Evolutionary conservation across 2,888 invertebrate species (phyloP).

Genomic region (Lithophane semibrunnea): DNA sequence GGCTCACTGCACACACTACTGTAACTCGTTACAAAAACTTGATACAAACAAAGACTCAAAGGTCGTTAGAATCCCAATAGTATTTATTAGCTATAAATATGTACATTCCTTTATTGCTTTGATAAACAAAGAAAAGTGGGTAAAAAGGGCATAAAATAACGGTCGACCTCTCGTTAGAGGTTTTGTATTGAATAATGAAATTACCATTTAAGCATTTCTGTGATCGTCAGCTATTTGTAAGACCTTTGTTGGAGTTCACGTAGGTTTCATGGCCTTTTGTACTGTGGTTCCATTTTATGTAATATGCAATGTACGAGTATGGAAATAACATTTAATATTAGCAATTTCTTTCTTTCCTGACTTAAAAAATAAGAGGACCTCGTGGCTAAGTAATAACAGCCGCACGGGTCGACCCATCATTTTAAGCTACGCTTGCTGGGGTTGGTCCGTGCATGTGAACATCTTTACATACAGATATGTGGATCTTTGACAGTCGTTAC

Average conservation of each 20-base stretch:
- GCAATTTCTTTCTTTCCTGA: neutral
- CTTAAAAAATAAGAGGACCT: neutral
- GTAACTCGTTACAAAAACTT: no score
- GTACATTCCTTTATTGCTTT: conserved; percentile 22
- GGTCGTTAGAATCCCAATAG: neutral
- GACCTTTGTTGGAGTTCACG: neutral
- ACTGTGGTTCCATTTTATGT: no score
- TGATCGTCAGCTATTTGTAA: conserved; percentile 8
- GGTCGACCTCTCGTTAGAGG: conserved; percentile 9
- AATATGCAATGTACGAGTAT: neutral
- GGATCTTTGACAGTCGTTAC: no score
- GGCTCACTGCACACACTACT: no score
- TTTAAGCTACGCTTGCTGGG: no score
- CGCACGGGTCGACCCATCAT: no score
- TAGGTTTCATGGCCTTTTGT: neutral
- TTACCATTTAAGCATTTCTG: conserved; percentile 3
- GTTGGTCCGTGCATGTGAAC: no score
- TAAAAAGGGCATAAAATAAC: neutral
- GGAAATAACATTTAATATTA: neutral
- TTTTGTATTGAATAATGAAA: conserved; percentile 25
- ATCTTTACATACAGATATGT: no score
- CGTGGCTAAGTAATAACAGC: no score
- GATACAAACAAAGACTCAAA: neutral
- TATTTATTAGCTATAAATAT: conserved; percentile 19
- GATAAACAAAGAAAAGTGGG: conserved; percentile 13